Conservation (phyloP, 2,888 invertebrate genomes). For the Ecdyonurus torrentis region DNA sequence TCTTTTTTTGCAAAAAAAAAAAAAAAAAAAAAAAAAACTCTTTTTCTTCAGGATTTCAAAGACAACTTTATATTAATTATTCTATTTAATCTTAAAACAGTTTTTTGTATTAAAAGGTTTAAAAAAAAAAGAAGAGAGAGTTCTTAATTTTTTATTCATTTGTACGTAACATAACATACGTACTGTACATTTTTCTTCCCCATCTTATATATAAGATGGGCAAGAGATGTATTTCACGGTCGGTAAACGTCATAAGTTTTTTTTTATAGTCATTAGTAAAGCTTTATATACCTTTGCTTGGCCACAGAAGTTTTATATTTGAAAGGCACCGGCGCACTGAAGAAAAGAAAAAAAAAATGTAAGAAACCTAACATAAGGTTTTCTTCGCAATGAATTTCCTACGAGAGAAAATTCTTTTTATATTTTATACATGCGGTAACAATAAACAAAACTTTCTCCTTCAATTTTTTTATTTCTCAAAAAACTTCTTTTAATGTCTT, state of each 20-base stretch:
- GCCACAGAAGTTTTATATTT: neutral
- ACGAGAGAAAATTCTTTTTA: too few relatives aligned
- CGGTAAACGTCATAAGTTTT: neutral
- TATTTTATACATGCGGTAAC: too few relatives aligned
- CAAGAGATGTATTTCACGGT: neutral
- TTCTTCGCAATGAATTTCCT: too few relatives aligned
- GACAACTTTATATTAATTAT: too few relatives aligned
- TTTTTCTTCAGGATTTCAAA: too few relatives aligned
- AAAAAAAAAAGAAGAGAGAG: neutral
- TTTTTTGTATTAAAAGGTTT: neutral
- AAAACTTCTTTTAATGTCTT: too few relatives aligned
- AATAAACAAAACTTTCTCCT: neutral
- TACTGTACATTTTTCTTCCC: too few relatives aligned
- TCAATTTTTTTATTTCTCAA: too few relatives aligned
- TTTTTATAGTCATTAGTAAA: neutral
- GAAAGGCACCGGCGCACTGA: neutral
- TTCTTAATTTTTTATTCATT: neutral
- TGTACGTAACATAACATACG: too few relatives aligned
- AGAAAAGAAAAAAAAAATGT: neutral
- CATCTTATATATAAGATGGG: neutral
- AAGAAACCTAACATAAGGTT: neutral
- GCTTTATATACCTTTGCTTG: neutral
- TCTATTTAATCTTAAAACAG: neutral
- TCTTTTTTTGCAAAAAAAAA: too few relatives aligned
- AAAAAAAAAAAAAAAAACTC: too few relatives aligned